Evolutionary conservation across 2,113 vertebrate genomes (phyloP).

Genomic region (Terrapene triunguis): DNA sequence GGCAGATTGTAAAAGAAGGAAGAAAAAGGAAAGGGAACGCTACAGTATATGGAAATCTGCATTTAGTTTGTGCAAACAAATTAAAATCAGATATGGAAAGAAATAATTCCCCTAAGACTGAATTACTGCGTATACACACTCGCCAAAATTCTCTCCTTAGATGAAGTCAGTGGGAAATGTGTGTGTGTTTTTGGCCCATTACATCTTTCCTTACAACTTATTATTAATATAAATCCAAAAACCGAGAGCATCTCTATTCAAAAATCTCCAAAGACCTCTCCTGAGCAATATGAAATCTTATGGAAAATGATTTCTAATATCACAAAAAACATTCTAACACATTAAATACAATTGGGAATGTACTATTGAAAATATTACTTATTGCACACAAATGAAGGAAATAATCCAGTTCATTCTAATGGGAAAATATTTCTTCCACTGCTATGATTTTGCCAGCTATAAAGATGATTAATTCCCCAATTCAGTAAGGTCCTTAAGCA

Average conservation of each 20-base stretch:
- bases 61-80: constrained; percentile 44
- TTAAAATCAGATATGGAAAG: constrained; percentile 64
- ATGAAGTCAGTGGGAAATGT: constrained; percentile 56
- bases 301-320: constrained; percentile 71
- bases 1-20: constrained; percentile 23
- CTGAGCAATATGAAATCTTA: constrained; percentile 69
- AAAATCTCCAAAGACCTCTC: constrained; percentile 69
- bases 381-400: constrained; percentile 73
- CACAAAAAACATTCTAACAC: constrained; percentile 58
- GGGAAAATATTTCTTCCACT: constrained; percentile 76
- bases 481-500: constrained; percentile 74
- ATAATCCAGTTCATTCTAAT: constrained; percentile 71
- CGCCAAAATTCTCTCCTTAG: constrained; percentile 47
- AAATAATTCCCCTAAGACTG: constrained; percentile 49
- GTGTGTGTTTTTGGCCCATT: constrained; percentile 52
- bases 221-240: constrained; percentile 67
- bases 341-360: constrained; percentile 57
- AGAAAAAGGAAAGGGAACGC: neutral
- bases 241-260: constrained; percentile 62
- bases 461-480: constrained; percentile 76
- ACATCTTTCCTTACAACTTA: constrained; percentile 27
- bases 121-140: constrained; percentile 39
- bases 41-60: neutral
- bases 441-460: constrained; percentile 75
- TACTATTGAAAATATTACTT: constrained; percentile 1